phyloP scores from a whole-genome alignment of 1,140 invertebrate species.

The Drosophila bifasciata region DNA sequence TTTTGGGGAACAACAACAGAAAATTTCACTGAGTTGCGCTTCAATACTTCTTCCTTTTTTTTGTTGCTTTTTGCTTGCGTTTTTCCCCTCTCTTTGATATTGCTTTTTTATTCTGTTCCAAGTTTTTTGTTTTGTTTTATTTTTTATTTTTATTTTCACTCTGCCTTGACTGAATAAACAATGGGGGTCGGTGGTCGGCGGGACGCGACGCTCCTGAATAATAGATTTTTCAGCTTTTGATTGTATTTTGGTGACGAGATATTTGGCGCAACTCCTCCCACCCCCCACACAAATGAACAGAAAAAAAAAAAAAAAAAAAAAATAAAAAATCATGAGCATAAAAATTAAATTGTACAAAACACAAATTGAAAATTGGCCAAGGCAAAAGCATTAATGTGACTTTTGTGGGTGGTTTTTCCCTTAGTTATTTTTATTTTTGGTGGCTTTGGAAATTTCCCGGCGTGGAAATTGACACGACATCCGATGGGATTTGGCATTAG shows the following conservation, averaged over 20 bases:
- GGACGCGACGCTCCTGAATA: slow-evolving; percentile 66
- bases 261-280: slow-evolving; percentile 43
- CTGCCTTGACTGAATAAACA: slow-evolving; percentile 62
- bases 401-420: slow-evolving; percentile 50
- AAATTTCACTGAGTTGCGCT: slow-evolving; percentile 42
- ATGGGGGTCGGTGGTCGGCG: slow-evolving; percentile 25
- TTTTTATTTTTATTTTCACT: slow-evolving; percentile 26
- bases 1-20: slow-evolving; percentile 25
- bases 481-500: slow-evolving; percentile 20
- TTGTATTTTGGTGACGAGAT: slow-evolving; percentile 62
- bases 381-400: slow-evolving; percentile 49
- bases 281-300: no score
- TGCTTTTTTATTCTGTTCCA: slow-evolving; percentile 42
- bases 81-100: slow-evolving; percentile 37
- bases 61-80: background rate
- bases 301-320: slow-evolving; percentile 1
- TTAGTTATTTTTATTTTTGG: slow-evolving; percentile 41
- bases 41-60: slow-evolving; percentile 19
- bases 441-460: slow-evolving; percentile 19
- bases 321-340: slow-evolving; percentile 37
- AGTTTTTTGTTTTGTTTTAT: slow-evolving; percentile 25
- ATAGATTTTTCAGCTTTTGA: slow-evolving; percentile 78
- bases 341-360: slow-evolving; percentile 65
- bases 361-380: slow-evolving; percentile 63
- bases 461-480: slow-evolving; percentile 5